phyloP scores from a whole-genome alignment of 2,113 vertebrate species.

The Pandion haliaetus region DNA sequence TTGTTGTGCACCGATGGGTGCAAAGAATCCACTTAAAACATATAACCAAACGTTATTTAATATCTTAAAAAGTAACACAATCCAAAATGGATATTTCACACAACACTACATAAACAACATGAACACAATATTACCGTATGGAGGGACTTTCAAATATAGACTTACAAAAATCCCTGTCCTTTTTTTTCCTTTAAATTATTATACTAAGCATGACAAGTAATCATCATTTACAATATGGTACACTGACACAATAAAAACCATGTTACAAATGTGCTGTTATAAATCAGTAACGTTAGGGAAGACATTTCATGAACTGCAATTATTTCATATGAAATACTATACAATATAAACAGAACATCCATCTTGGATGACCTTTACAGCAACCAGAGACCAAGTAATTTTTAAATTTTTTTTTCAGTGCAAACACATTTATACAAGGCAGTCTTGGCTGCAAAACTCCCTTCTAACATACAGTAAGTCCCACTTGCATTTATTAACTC shows the following conservation, averaged over 20 bases:
- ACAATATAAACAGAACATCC: conserved; percentile 95
- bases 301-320: conserved; percentile 97
- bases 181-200: conserved; percentile 90
- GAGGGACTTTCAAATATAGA: conserved; percentile 98
- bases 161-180: conserved; percentile 93
- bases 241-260: conserved; percentile 95
- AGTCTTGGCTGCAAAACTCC: conserved; percentile 88
- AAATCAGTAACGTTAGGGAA: conserved; percentile 96
- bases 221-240: conserved; percentile 98
- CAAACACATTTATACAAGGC: conserved; percentile 93
- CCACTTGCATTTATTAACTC: conserved; percentile 83
- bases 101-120: conserved; percentile 96
- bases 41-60: conserved; percentile 99
- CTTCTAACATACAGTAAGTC: conserved; percentile 85
- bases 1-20: not conserved
- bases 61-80: conserved; percentile 99
- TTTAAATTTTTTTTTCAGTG: conserved; percentile 83
- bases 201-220: conserved; percentile 98
- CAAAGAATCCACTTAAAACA: conserved; percentile 80
- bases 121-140: conserved; percentile 96
- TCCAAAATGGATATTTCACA: conserved; percentile 95
- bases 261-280: conserved; percentile 95
- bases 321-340: conserved; percentile 95
- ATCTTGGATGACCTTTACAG: conserved; percentile 90
- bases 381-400: conserved; percentile 87